These are phyloP conservation scores for Drosophila mulleri DNA, from an alignment of 2,888 invertebrate species.

Conservation along the genomic window DNA sequence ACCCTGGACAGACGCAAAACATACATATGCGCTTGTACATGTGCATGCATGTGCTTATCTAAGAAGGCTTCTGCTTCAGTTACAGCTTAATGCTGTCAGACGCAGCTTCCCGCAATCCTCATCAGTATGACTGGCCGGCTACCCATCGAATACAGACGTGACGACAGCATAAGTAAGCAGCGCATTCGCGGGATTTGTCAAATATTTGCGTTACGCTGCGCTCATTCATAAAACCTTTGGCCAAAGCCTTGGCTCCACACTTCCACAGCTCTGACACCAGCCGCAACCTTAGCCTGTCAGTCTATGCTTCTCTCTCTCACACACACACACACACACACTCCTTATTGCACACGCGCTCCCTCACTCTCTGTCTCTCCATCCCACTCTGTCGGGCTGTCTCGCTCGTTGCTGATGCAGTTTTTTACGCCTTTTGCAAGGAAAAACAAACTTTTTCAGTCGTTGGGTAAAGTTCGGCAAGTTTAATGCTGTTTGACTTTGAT, in stretches of 20 bases:
- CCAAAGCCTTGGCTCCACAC: constrained; percentile 45
- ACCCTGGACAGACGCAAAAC: constrained; percentile 37
- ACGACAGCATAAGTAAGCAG: constrained; percentile 75
- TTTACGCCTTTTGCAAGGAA: constrained; percentile 61
- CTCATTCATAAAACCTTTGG: constrained; percentile 67
- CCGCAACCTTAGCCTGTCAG: constrained; percentile 41
- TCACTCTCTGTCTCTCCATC: constrained; percentile 7
- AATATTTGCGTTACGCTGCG: constrained; percentile 77
- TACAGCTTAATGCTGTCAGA: constrained; percentile 25
- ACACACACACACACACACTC: constrained; percentile 8
- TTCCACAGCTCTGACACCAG: constrained; percentile 23
- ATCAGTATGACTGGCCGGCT: constrained; percentile 61
- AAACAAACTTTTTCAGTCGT: constrained; percentile 68
- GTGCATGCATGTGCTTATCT: constrained; percentile 7
- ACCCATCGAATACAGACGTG: constrained; percentile 60
- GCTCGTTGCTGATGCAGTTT: constrained; percentile 49
- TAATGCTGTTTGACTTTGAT: constrained; percentile 79
- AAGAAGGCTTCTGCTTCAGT: constrained; percentile 6
- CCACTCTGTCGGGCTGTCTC: constrained; percentile 8
- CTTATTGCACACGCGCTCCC: no score
- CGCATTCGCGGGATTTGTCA: constrained; percentile 78
- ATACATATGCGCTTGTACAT: constrained; percentile 6
- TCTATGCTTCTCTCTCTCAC: constrained; percentile 11
- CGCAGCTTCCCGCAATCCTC: constrained; percentile 55
- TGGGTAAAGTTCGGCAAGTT: constrained; percentile 78